phyloP scores from a whole-genome alignment of 2,888 invertebrate genomes.

The Macaria notata region DNA sequence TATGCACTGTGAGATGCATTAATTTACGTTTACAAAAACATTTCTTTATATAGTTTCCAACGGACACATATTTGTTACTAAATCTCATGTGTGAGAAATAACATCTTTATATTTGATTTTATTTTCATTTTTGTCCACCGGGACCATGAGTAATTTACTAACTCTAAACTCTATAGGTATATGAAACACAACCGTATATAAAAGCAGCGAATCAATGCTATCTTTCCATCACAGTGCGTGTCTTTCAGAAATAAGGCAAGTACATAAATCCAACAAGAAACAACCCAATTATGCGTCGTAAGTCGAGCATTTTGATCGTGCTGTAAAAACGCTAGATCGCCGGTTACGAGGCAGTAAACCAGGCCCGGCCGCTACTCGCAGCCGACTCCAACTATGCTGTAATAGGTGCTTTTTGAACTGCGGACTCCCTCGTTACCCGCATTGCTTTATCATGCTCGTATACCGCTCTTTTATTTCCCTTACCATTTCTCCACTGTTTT shows the following conservation, averaged over 20 bases:
- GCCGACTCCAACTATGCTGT: slow-evolving; percentile 38
- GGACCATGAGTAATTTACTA: too few species aligned
- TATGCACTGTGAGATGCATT: not conserved
- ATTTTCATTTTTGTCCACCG: too few species aligned
- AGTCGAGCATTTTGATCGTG: slow-evolving; percentile 68
- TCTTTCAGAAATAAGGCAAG: slow-evolving; percentile 32
- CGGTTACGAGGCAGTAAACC: slow-evolving; percentile 73
- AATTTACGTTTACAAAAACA: not conserved
- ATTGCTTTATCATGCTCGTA: slow-evolving; percentile 8
- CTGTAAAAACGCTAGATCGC: slow-evolving; percentile 64
- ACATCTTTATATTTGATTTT: too few species aligned
- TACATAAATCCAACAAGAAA: slow-evolving; percentile 54
- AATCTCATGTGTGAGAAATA: too few species aligned
- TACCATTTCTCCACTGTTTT: not conserved
- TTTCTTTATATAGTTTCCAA: too few species aligned
- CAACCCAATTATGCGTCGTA: slow-evolving; percentile 68
- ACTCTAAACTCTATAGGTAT: too few species aligned
- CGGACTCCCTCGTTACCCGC: slow-evolving; percentile 11
- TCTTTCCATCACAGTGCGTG: slow-evolving; percentile 13
- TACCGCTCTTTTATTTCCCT: not conserved
- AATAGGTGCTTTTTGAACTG: slow-evolving; percentile 17
- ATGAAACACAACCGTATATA: too few species aligned
- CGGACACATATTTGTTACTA: too few species aligned
- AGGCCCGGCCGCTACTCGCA: slow-evolving; percentile 44
- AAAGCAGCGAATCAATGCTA: not conserved